A percentile compares a stretch with the other conserved stretches of the same genome.
Conservation (phyloP, 1,140 invertebrate genomes). For the Cardiocondyla obscurior region DNA sequence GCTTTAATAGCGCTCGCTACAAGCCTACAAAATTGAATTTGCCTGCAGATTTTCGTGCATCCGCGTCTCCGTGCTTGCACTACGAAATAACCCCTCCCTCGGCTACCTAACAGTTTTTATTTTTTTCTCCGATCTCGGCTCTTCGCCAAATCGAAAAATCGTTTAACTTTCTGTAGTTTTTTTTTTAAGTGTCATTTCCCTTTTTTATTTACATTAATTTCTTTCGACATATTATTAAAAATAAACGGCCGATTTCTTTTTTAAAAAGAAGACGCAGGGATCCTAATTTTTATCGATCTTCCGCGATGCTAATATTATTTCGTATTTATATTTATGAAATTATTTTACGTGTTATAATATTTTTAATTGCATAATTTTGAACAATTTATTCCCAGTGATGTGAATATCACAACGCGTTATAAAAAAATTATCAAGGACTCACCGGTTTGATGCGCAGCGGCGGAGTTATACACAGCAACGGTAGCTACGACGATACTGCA, state of each 20-base stretch:
- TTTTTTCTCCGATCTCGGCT: background rate
- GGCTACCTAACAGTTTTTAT: background rate
- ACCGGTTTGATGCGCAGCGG: too few species aligned
- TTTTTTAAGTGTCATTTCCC: background rate
- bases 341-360: too few species aligned
- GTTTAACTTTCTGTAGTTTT: background rate
- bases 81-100: background rate
- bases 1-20: constrained; percentile 23
- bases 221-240: background rate
- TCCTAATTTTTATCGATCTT: too few species aligned
- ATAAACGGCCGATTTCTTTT: background rate
- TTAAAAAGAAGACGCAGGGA: too few species aligned
- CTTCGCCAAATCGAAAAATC: background rate
- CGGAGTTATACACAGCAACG: too few species aligned
- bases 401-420: too few species aligned
- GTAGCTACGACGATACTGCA: too few species aligned
- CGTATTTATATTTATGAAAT: too few species aligned
- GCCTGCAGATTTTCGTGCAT: constrained; percentile 6
- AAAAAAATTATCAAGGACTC: too few species aligned
- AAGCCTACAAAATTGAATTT: constrained; percentile 26
- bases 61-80: background rate
- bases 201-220: background rate
- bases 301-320: too few species aligned
- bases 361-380: too few species aligned
- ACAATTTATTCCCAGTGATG: too few species aligned